phyloP scores from a whole-genome alignment of 2,888 invertebrate species.

The Orthosia gracilis region DNA sequence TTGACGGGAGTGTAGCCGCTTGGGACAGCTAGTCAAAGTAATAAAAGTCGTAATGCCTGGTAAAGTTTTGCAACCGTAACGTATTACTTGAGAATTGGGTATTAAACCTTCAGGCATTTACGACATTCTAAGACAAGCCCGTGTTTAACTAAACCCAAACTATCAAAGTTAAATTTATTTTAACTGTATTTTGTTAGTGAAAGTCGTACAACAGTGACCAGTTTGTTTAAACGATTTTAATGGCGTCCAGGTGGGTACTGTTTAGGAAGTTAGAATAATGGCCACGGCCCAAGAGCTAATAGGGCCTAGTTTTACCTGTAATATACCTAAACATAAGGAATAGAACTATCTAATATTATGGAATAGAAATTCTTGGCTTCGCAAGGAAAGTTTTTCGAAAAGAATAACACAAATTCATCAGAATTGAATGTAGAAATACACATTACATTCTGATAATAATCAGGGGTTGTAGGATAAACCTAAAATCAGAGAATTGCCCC shows the following conservation, averaged over 20 bases:
- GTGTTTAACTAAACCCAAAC: slow-evolving; percentile 36
- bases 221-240: slow-evolving; percentile 49
- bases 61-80: slow-evolving; percentile 19
- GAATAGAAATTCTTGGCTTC: not conserved
- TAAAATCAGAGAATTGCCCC: not conserved
- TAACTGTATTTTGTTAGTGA: slow-evolving; percentile 47
- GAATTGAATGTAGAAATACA: not conserved
- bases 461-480: not conserved
- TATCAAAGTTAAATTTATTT: slow-evolving; percentile 50
- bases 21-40: too few species aligned
- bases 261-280: slow-evolving; percentile 38
- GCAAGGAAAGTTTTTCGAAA: not conserved
- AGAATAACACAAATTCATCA: not conserved
- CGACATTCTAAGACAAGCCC: slow-evolving; percentile 18
- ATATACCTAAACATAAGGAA: not conserved
- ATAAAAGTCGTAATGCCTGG: not conserved
- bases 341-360: not conserved
- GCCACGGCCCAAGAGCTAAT: not conserved
- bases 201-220: slow-evolving; percentile 34
- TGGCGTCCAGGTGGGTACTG: slow-evolving; percentile 35
- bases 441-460: too few species aligned
- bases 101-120: slow-evolving; percentile 31
- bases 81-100: not conserved
- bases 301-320: slow-evolving; percentile 12
- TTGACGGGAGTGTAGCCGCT: too few species aligned